Conservation (phyloP, 2,113 vertebrate species). For the Saguinus imperator region DNA sequence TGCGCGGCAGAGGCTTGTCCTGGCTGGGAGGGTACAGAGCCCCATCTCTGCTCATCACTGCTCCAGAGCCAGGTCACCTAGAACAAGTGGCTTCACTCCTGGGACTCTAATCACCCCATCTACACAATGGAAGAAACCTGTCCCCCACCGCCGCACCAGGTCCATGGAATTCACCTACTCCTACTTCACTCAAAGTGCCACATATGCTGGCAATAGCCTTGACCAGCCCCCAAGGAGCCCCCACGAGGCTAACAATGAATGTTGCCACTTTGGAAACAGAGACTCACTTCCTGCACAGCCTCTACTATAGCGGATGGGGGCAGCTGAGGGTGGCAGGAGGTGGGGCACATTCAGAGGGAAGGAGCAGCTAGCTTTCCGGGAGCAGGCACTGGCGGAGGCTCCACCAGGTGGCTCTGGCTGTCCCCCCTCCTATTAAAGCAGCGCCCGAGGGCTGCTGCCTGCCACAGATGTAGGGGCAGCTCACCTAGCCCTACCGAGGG, state of each 20-base stretch:
- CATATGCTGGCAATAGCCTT: not conserved
- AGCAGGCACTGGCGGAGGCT: accelerated
- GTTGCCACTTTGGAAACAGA: not conserved
- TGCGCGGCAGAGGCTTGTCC: not conserved
- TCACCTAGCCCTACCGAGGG: not conserved
- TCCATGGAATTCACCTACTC: accelerated
- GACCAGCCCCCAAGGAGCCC: not conserved
- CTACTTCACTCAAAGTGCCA: not conserved
- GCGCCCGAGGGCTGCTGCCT: accelerated
- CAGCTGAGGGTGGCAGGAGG: not conserved
- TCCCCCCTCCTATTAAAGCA: not conserved
- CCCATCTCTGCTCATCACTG: not conserved
- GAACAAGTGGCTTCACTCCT: too few species aligned
- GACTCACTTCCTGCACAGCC: not conserved
- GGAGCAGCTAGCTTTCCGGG: accelerated
- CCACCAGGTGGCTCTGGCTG: not conserved
- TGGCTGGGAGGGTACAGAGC: not conserved
- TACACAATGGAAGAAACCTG: accelerated
- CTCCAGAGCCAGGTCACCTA: not conserved
- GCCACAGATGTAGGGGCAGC: not conserved
- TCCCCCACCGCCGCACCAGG: not conserved
- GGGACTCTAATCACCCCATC: not conserved
- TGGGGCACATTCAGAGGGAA: too few species aligned
- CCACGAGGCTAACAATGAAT: not conserved
- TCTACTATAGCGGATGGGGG: accelerated